These are phyloP conservation scores for Scaptomyza montana DNA, from an alignment of 1,140 invertebrate genomes.

Conservation along the genomic window DNA sequence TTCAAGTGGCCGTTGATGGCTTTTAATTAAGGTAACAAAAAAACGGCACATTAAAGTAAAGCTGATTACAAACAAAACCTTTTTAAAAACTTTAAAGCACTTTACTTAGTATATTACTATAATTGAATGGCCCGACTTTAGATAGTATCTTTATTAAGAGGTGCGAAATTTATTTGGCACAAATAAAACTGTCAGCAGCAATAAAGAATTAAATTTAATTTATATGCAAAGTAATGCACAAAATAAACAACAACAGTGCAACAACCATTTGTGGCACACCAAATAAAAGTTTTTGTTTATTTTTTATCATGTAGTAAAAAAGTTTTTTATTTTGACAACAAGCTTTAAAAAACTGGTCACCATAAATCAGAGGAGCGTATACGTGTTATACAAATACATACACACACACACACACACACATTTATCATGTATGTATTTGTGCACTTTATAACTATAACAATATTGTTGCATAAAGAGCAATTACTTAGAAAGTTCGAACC, in stretches of 20 bases:
- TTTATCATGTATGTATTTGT: conserved; percentile 10
- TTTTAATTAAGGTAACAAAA: conserved; percentile 48
- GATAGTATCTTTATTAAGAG: conserved; percentile 21
- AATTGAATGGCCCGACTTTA: background rate
- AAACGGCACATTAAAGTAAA: conserved; percentile 4
- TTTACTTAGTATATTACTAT: no score
- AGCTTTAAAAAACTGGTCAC: conserved; percentile 66
- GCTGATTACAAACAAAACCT: background rate
- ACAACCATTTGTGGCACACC: conserved; percentile 39
- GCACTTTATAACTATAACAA: conserved; percentile 51
- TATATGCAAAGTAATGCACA: conserved; percentile 26
- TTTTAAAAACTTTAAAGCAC: conserved; percentile 36
- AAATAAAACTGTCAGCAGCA: conserved; percentile 56
- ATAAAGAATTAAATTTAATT: conserved; percentile 38
- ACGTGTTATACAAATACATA: conserved; percentile 11
- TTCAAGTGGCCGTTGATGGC: conserved; percentile 43
- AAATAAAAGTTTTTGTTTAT: conserved; percentile 56
- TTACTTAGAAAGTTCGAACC: conserved; percentile 65
- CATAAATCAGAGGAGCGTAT: conserved; percentile 70
- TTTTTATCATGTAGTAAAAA: conserved; percentile 23
- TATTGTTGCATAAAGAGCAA: conserved; percentile 75
- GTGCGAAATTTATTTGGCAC: conserved; percentile 23
- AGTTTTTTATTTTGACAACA: conserved; percentile 63
- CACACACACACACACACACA: conserved; percentile 22
- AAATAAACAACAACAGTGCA: conserved; percentile 27